phyloP scores from a whole-genome alignment of 2,888 invertebrate genomes.

The Gandaritis pyraliata region DNA sequence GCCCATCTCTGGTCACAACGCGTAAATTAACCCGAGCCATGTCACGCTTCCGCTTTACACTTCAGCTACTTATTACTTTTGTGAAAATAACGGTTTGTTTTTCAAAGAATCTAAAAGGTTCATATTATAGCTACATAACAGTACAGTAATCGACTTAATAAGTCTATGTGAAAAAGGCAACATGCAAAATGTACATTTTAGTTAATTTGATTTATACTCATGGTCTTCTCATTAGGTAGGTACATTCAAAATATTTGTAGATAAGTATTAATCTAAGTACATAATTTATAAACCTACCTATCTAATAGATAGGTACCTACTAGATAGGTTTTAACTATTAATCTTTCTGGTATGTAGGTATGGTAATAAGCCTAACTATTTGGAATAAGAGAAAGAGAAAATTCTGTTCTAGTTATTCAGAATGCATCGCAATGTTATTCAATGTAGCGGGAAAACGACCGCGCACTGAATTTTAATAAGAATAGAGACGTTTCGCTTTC shows the following conservation, averaged over 20 bases:
- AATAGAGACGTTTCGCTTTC: constrained; percentile 54
- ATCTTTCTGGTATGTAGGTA: neutral
- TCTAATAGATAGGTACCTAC: too few species aligned
- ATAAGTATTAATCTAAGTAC: too few species aligned
- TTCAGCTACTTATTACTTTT: constrained; percentile 45
- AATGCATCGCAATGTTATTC: constrained; percentile 62
- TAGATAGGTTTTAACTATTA: too few species aligned
- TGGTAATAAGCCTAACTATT: neutral
- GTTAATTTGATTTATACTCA: too few species aligned
- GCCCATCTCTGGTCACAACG: too few species aligned
- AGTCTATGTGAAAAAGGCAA: too few species aligned
- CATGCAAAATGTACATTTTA: too few species aligned
- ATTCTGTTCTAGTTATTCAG: constrained; percentile 54
- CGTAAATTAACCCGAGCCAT: constrained; percentile 70
- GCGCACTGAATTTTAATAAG: constrained; percentile 60
- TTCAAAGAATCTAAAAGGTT: neutral
- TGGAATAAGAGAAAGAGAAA: constrained; percentile 52
- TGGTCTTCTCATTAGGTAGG: too few species aligned
- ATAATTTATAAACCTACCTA: too few species aligned
- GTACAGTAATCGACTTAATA: too few species aligned
- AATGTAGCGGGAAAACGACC: constrained; percentile 59
- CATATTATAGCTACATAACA: too few species aligned
- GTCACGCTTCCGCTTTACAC: constrained; percentile 62
- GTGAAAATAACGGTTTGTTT: constrained; percentile 20
- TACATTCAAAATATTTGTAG: too few species aligned